These are phyloP conservation scores for Syndactyla subalaris DNA, from an alignment of 2,797 vertebrate genomes.

Conservation along the genomic window DNA sequence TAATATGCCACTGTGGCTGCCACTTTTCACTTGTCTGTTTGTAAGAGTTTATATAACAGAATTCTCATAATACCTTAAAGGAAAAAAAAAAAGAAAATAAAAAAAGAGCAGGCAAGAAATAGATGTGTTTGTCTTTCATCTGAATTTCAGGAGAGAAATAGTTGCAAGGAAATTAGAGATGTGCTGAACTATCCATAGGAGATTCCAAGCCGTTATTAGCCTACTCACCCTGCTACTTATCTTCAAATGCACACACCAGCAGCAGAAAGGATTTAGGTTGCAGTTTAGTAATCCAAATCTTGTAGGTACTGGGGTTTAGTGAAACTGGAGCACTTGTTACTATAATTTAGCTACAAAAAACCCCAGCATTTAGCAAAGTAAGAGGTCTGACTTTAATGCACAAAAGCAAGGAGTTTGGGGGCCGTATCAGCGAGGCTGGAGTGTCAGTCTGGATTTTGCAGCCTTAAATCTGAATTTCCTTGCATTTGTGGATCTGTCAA, in stretches of 20 bases:
- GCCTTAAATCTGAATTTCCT: conserved; percentile 5
- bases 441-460: conserved; percentile 50
- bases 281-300: conserved; percentile 67
- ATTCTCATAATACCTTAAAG: neutral
- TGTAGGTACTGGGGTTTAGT: conserved; percentile 58
- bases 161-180: conserved; percentile 50
- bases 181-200: conserved; percentile 46
- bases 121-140: conserved; percentile 24
- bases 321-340: conserved; percentile 64
- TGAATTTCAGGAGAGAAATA: conserved; percentile 32
- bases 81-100: neutral
- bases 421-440: neutral
- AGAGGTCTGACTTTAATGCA: conserved; percentile 8
- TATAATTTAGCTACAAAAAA: conserved; percentile 44
- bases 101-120: neutral
- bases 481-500: conserved; percentile 45
- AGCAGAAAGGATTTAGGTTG: conserved; percentile 66
- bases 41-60: neutral
- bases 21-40: neutral
- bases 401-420: neutral
- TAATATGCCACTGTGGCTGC: neutral
- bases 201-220: conserved; percentile 57
- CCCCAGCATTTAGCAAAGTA: neutral
- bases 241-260: conserved; percentile 57
- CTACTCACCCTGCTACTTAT: conserved; percentile 63